phyloP scores from a whole-genome alignment of 2,113 vertebrate genomes.

The Lepus americanus region DNA sequence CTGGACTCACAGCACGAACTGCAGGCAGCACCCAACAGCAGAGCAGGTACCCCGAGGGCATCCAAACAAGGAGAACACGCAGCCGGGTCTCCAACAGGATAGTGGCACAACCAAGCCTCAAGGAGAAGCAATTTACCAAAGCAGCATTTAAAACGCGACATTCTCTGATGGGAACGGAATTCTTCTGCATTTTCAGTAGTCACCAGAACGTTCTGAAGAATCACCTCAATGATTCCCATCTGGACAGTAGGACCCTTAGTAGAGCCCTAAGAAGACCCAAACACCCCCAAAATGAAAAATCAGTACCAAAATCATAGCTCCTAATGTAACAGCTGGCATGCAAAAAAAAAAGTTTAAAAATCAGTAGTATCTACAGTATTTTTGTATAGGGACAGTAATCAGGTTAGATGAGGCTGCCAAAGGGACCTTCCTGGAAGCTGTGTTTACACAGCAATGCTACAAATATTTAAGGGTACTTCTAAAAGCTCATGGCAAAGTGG shows the following conservation, averaged over 20 bases:
- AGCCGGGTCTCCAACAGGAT: background rate
- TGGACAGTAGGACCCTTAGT: background rate
- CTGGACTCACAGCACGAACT: background rate
- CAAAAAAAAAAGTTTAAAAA: background rate
- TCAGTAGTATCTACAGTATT: no score
- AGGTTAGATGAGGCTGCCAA: background rate
- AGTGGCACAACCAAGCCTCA: background rate
- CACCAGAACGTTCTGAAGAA: background rate
- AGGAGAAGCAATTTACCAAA: background rate
- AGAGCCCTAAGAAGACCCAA: background rate
- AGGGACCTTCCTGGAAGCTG: background rate
- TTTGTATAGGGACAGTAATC: background rate
- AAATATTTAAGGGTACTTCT: background rate
- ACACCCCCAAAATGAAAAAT: background rate
- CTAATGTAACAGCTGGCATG: background rate
- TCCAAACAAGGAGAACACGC: accelerated
- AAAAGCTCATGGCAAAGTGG: no score
- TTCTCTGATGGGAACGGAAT: background rate
- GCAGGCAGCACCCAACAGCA: accelerated
- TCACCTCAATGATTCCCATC: background rate
- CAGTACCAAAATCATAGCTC: background rate
- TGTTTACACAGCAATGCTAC: background rate
- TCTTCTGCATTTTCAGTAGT: background rate
- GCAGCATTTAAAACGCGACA: accelerated
- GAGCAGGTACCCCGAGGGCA: accelerated